Base-by-base conservation (phyloP, 2,797 vertebrate species). In the Gadopsis marmoratus region DNA sequence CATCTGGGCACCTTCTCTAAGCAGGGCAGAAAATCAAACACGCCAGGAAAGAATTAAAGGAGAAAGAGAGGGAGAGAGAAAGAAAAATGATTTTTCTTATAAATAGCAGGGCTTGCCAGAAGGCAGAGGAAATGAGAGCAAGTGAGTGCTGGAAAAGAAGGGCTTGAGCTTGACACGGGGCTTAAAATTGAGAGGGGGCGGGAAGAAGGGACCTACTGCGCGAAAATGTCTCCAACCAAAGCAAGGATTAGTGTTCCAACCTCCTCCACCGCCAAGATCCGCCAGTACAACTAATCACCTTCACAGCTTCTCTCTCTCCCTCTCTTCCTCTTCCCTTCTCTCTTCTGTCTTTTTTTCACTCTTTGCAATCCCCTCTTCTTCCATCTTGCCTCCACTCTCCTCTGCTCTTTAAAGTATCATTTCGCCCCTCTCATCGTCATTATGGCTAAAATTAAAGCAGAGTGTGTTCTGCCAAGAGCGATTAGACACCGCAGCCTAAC, bases 111-210 rank as follows among this genome's bases (percentile, higher is more conserved):
- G 93, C 93, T 96, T 92, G 95, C 95, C 95, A 95, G 95, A 93
- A 96, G 95, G 95, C 95, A 95, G 89, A 95, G 95, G 95, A 95
- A 96, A 96, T 95, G 95, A 95, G 95, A 95, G 93, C 95, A 94
- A 94, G 90, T 90, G 93, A 94, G 94, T 86, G 83, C 93, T 91
- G 93, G 91, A 95, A 94, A 94, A 94, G 93, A 95, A 94, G 93
- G 94, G 94, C 93, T 94, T 94, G 93, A 94, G 95, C 93, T 94
- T 95, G 95, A 96, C 95, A 96, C 94, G 95, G 95, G 95, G 95
- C 95, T 96, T 95, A 96, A 95, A 95, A 96, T 93, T 92, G 94
- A 95, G 95, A 95, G 95, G 95, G 93, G 94, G 95, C 93, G 94
- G 94, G 94, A 95, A 95, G 92, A 94, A 93, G 92, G 93, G 94